A percentile compares a stretch with the other conserved stretches of the same genome.
Evolutionary conservation across 2,888 invertebrate genomes (phyloP).

Genomic region (Endomychus coccineus): DNA sequence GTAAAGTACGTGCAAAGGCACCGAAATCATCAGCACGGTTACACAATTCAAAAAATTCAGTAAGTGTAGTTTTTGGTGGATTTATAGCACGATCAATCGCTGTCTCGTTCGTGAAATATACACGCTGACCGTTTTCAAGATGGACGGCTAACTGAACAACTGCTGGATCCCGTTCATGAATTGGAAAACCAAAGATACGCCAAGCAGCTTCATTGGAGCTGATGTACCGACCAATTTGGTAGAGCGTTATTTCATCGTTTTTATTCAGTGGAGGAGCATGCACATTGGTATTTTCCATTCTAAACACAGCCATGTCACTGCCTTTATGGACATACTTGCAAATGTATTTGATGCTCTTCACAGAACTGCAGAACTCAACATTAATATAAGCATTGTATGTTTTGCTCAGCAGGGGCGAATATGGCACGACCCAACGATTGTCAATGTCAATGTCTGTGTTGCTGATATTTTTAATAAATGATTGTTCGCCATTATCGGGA

Average conservation of each 20-base stretch:
- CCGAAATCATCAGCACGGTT: too few relatives aligned
- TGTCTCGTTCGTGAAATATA: constrained; percentile 14
- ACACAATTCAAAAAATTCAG: constrained; percentile 18
- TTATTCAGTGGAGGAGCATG: too few relatives aligned
- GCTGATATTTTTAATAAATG: constrained; percentile 24
- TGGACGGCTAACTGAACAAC: constrained; percentile 29
- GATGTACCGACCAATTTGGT: constrained; percentile 28
- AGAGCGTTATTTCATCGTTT: constrained; percentile 26
- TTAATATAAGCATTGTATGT: constrained; percentile 8
- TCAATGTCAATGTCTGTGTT: constrained; percentile 19
- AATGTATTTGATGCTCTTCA: constrained; percentile 31
- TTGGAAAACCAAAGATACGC: constrained; percentile 19
- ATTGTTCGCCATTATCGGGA: constrained; percentile 23
- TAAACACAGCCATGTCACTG: constrained; percentile 22
- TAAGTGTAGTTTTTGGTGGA: constrained; percentile 19
- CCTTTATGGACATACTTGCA: constrained; percentile 31
- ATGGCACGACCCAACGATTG: constrained; percentile 26
- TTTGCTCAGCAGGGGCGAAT: constrained; percentile 24
- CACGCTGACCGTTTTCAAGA: constrained; percentile 22
- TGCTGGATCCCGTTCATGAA: constrained; percentile 30
- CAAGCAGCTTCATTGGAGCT: constrained; percentile 30
- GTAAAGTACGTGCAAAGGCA: constrained; percentile 30
- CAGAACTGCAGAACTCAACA: constrained; percentile 25
- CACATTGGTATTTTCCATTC: too few relatives aligned
- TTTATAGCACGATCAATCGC: constrained; percentile 6